Evolutionary conservation across 1,140 invertebrate species (phyloP).

Genomic region (Drosophila jambulina): DNA sequence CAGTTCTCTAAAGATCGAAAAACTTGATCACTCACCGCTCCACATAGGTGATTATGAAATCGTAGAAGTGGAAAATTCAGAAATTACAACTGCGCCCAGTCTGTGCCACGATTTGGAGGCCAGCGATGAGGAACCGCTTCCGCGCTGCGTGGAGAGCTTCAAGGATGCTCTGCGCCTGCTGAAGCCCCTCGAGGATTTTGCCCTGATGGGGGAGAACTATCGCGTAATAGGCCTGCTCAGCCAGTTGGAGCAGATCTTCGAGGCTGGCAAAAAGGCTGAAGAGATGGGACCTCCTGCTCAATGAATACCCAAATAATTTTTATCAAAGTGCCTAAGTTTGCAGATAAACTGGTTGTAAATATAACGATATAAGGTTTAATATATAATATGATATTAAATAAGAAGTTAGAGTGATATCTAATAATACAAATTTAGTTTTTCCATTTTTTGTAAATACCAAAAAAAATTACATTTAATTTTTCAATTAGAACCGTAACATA

Average conservation of each 20-base stretch:
- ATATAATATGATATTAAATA: background rate
- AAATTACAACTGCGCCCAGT: constrained; percentile 1
- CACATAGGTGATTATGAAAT: background rate
- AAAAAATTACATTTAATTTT: background rate
- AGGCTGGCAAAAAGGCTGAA: constrained; percentile 15
- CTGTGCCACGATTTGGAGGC: constrained; percentile 44
- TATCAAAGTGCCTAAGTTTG: background rate
- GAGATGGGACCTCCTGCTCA: no score
- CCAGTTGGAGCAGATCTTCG: constrained; percentile 75
- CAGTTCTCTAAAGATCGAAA: constrained; percentile 61
- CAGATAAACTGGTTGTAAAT: background rate
- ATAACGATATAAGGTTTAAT: background rate
- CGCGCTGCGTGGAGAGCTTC: constrained; percentile 58
- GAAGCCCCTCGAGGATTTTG: constrained; percentile 76
- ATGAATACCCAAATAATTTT: no score
- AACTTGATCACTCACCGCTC: constrained; percentile 48
- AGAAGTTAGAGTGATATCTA: background rate
- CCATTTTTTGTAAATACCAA: background rate
- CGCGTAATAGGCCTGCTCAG: constrained; percentile 73
- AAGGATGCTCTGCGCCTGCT: constrained; percentile 71
- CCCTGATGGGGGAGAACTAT: constrained; percentile 76
- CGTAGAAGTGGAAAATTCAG: background rate
- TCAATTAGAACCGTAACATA: background rate
- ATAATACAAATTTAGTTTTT: background rate
- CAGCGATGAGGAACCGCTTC: constrained; percentile 49